Conservation (phyloP, 2,888 invertebrate genomes). For the Cephus sareptanus region DNA sequence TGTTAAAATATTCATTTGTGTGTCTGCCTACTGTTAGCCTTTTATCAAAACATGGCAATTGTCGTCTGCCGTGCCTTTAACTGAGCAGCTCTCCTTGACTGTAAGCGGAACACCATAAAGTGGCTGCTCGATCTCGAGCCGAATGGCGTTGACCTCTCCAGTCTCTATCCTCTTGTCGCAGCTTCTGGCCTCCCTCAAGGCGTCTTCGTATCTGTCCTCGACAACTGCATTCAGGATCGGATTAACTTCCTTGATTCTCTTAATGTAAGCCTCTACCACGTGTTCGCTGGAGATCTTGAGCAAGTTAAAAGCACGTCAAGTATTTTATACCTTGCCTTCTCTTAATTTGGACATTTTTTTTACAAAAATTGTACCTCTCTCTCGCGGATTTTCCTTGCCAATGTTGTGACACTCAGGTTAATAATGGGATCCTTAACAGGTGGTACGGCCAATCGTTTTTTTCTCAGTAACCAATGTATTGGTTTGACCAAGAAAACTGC, state of each 20-base stretch:
- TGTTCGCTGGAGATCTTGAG: constrained; percentile 76
- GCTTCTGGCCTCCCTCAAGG: constrained; percentile 78
- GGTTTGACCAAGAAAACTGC: neutral
- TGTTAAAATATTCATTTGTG: neutral
- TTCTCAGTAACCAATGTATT: constrained; percentile 24
- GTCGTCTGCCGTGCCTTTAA: constrained; percentile 71
- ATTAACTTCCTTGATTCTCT: constrained; percentile 82
- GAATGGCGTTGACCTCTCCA: constrained; percentile 70
- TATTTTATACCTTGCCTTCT: neutral
- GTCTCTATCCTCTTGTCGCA: constrained; percentile 77
- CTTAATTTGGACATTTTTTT: neutral
- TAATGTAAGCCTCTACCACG: constrained; percentile 79
- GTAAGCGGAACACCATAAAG: constrained; percentile 87
- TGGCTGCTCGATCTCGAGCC: constrained; percentile 77
- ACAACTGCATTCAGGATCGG: constrained; percentile 83
- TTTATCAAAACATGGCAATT: neutral
- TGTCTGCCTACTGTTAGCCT: neutral
- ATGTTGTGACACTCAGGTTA: constrained; percentile 43
- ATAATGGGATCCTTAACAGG: constrained; percentile 45
- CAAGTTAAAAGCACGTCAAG: neutral
- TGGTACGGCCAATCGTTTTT: constrained; percentile 34
- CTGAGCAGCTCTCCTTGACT: constrained; percentile 84
- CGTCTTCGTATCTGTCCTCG: constrained; percentile 80
- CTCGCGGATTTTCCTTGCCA: constrained; percentile 53
- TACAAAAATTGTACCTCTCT: constrained; percentile 44